Evolutionary conservation across 2,797 vertebrate species (phyloP).

Genomic region (Rhodeus uyekii): DNA sequence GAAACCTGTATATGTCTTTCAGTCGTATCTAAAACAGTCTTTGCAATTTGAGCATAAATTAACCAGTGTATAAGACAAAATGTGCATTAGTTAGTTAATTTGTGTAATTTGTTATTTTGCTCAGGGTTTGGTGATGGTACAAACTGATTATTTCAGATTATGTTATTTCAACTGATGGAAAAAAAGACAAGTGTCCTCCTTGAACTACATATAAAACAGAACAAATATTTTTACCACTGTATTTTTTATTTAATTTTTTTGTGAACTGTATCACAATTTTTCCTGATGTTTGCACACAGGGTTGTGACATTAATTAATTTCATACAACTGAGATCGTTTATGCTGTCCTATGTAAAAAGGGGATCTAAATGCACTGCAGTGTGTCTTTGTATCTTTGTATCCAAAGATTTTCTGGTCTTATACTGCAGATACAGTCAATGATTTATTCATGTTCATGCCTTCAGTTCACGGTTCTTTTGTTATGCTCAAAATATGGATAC

Average conservation of each 20-base stretch:
- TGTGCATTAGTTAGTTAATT: neutral
- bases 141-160: neutral
- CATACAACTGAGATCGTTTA: conserved; percentile 45
- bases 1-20: neutral
- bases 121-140: neutral
- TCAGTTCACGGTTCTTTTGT: conserved; percentile 36
- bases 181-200: neutral
- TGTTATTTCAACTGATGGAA: neutral
- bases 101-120: neutral
- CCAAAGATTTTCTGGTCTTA: conserved; percentile 43
- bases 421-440: conserved; percentile 50
- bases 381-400: conserved; percentile 55
- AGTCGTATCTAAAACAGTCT: neutral
- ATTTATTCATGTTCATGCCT: conserved; percentile 56
- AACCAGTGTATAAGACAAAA: neutral
- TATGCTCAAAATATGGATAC: conserved; percentile 42
- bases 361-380: conserved; percentile 49
- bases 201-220: neutral
- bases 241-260: no score
- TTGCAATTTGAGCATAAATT: neutral
- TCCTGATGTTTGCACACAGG: neutral
- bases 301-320: neutral
- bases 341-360: conserved; percentile 42
- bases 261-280: conserved; percentile 1
- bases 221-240: no score